Conservation (phyloP, 2,797 vertebrate genomes). For the Neopelma chrysocephalum region DNA sequence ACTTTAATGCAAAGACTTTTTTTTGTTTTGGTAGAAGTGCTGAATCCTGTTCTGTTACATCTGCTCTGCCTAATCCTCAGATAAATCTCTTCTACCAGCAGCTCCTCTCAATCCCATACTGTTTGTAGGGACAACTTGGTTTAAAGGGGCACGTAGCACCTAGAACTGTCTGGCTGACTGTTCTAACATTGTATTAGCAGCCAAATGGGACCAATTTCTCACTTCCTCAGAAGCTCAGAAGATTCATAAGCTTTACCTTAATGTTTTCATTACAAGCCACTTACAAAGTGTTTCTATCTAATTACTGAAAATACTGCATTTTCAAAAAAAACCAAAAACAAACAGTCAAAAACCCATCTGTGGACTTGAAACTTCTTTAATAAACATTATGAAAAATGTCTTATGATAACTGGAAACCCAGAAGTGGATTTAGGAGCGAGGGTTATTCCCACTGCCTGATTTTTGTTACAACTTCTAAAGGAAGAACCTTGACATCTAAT, state of each 20-base stretch:
- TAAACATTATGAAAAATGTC: not conserved
- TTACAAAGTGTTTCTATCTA: not conserved
- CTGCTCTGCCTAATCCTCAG: not conserved
- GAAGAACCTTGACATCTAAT: not conserved
- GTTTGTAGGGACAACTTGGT: not conserved
- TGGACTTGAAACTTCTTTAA: not conserved
- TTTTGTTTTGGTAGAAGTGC: not conserved
- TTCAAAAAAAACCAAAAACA: fast-evolving
- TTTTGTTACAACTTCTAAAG: not conserved
- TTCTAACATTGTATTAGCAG: not conserved
- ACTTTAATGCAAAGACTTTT: not conserved
- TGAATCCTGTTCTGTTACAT: not conserved
- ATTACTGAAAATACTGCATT: not conserved
- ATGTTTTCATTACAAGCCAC: not conserved
- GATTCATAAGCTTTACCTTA: not conserved
- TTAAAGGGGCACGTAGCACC: not conserved
- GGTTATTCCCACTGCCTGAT: not conserved
- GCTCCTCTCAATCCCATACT: not conserved
- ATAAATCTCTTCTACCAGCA: not conserved
- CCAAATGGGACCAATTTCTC: not conserved
- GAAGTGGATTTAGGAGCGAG: not conserved
- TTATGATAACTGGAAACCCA: not conserved
- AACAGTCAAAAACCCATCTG: not conserved
- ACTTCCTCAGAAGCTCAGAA: not conserved
- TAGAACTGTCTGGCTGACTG: not conserved